Conservation (phyloP, 2,797 vertebrate genomes). For the Tangara arthus region DNA sequence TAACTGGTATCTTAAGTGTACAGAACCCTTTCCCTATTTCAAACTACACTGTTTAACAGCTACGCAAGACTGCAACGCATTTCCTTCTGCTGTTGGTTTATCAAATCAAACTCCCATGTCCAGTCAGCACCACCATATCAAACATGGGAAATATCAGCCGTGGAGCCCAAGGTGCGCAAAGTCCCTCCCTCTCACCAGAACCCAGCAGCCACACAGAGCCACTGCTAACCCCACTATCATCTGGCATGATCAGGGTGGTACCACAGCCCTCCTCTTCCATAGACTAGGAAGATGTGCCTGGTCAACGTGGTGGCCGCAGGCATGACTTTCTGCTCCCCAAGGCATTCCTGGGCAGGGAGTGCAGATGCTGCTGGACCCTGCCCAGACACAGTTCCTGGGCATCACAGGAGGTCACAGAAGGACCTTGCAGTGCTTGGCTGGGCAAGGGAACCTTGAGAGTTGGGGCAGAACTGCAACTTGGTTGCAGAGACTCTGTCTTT, state of each 20-base stretch:
- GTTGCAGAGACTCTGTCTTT: neutral
- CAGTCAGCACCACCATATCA: neutral
- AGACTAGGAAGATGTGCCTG: rapidly evolving
- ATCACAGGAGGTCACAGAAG: neutral
- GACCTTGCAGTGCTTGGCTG: rapidly evolving
- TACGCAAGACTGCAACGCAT: neutral
- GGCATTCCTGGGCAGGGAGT: neutral
- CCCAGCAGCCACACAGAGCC: neutral
- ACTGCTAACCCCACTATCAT: neutral
- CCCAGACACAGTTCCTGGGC: rapidly evolving
- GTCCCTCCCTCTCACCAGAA: neutral
- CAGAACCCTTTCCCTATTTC: neutral
- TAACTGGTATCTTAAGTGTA: neutral
- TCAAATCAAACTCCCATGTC: neutral
- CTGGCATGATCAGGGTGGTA: rapidly evolving
- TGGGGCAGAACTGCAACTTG: neutral
- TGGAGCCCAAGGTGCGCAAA: neutral
- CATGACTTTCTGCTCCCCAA: neutral
- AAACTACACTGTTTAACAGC: neutral
- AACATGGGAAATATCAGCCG: neutral
- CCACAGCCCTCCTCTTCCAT: rapidly evolving
- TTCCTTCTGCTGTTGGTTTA: neutral
- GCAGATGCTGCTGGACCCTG: rapidly evolving
- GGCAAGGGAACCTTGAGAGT: neutral
- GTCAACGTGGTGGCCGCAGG: neutral